Evolutionary conservation across 2,113 vertebrate species (phyloP), one percentile per base, ranked within the genome.

Genomic region (Cricetomys ansorgei): DNA sequence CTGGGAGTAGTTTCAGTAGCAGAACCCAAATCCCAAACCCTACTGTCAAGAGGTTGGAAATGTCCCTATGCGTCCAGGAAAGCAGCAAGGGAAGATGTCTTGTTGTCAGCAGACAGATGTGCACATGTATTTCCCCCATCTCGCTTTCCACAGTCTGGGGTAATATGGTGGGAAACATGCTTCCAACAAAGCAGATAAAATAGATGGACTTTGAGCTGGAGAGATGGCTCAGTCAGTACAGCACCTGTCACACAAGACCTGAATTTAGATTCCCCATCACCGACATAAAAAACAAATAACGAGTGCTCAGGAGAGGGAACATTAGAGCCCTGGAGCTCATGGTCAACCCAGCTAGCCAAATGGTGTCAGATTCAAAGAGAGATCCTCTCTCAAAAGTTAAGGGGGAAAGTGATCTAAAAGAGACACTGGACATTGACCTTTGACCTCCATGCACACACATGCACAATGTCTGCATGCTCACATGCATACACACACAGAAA

Each of bases 101-200:
- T 43, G 19, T 17, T 76, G 50, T 53, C 45, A 40, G 4, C 11
- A 92, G 75, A 34, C 17, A n/a, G 21, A 45, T 57, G 11, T 72
- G 27, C 8, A 5, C 7, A 3, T 8, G 5, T 37, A 5, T 88
- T 48, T 48, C 31, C 43, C 70, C 59, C 16, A 0, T 64, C 70
- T 76, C 53, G 23, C 65, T 77, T 45, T 57, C 57, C 81, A 7
- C 9, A 48, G 45, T 72, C 59, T 69, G 72, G 34, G 19, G 29
- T 62, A 57, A 50, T 57, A 76, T 25, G 70, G 55, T 77, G 15
- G 12, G 17, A 3, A 88, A 29, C 59, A 45, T 73, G 64, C 50
- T 86, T 88, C 91, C 62, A 86, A 65, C 85, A 91, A 92, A 96
- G 65, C 73, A 85, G 77, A 87, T 79, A 23, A 94, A 95, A 79